phyloP scores from a whole-genome alignment of 2,797 vertebrate species.

The Enteromius thamalakanensis region DNA sequence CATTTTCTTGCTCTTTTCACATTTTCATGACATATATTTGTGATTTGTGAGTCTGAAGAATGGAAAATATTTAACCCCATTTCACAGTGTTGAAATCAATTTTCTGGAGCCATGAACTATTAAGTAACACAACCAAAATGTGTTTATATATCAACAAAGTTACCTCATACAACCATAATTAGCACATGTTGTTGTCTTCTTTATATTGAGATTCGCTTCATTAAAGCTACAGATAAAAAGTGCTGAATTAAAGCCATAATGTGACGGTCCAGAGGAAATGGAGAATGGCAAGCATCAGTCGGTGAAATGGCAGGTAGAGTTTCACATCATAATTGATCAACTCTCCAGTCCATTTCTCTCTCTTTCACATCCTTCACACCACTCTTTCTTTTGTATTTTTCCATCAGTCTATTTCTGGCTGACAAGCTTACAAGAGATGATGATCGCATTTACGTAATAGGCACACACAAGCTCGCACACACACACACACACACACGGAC shows the following conservation, averaged over 20 bases:
- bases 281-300: background rate
- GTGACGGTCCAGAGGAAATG: background rate
- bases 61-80: background rate
- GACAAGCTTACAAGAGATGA: slow-evolving; percentile 48
- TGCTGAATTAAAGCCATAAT: background rate
- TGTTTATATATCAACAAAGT: background rate
- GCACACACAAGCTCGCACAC: slow-evolving; percentile 18
- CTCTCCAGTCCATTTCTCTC: background rate
- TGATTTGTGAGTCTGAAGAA: background rate
- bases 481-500: slow-evolving; percentile 17
- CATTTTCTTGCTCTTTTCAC: background rate
- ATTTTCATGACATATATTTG: background rate
- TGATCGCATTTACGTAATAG: slow-evolving; percentile 45
- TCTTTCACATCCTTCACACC: slow-evolving; percentile 32
- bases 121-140: background rate
- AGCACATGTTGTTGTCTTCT: background rate
- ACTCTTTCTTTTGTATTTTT: slow-evolving; percentile 51
- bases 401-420: slow-evolving; percentile 48
- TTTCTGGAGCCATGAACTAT: background rate
- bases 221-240: background rate
- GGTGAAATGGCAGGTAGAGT: slow-evolving; percentile 6
- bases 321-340: slow-evolving; percentile 27
- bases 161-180: background rate
- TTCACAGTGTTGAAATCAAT: background rate
- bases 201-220: background rate